Evolutionary conservation across 2,888 invertebrate genomes (phyloP).

Genomic region (Cataglyphis livida): DNA sequence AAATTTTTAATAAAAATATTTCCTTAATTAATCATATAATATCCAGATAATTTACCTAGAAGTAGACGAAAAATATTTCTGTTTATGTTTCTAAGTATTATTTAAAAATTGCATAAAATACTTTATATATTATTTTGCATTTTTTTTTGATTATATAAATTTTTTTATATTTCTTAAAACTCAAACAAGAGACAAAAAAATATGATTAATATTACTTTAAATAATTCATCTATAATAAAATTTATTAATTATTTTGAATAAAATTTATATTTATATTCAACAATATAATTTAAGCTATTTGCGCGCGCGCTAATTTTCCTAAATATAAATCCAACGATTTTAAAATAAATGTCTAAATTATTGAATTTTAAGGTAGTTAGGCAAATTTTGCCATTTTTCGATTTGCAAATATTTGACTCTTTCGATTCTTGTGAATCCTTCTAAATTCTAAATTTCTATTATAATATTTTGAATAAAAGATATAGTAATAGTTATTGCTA

Average conservation of each 20-base stretch:
- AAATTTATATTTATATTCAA: constrained; percentile 3
- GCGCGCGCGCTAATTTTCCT: not conserved
- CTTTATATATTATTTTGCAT: not conserved
- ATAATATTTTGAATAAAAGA: not conserved
- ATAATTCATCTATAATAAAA: not conserved
- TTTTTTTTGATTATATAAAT: not conserved
- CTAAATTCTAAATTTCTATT: not conserved
- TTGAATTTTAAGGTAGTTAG: not conserved
- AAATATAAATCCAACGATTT: not conserved
- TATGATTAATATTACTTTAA: not conserved
- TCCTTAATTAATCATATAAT: not conserved
- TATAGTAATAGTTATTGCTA: not conserved
- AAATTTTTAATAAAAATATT: constrained; percentile 8
- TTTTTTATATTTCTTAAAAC: not conserved
- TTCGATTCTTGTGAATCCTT: not conserved
- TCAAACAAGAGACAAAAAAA: not conserved
- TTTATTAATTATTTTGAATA: not conserved
- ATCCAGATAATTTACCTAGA: not conserved
- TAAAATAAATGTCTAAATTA: not conserved
- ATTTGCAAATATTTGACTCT: not conserved
- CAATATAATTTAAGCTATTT: not conserved
- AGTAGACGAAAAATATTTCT: not conserved
- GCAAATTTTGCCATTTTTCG: not conserved
- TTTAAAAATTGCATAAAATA: not conserved
- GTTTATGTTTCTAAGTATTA: not conserved